Evolutionary conservation across 2,113 vertebrate genomes (phyloP), one percentile per base, ranked within the genome.

Genomic region (Falco punctatus): DNA sequence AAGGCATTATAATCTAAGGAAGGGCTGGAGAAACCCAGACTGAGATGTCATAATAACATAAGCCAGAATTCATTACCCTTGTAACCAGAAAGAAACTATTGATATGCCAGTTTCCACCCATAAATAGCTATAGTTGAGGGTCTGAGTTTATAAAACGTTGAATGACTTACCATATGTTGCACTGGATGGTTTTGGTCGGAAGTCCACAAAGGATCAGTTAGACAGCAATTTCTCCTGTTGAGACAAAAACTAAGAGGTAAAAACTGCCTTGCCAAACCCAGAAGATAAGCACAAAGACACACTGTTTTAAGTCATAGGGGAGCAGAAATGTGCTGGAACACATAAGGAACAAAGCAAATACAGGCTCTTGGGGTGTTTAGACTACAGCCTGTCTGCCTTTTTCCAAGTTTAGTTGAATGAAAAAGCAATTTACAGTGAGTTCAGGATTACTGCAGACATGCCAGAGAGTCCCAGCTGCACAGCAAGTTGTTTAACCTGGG

Each of bases 231-330:
- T 82, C 94, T 97, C 92, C 92, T 97, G 96, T 94, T 95, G 89
- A 96, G 91, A 89, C 89, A 95, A 90, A 97, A 97, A 89, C 67
- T n/a, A 90, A 91, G 95, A 94, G 91, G 94, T 97, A 95, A 86
- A 90, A 92, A 54, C 33, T 69, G 87, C 66, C 33, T 94, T 95
- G 94, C 96, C 96, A 95, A 97, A 70, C 74, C 70, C 86, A 73
- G 78, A 91, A 97, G 96, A 96, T 97, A 97, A 97, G 96, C 95
- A 97, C 95, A 97, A 96, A 97, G 97, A 94, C 86, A 77, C 74
- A 94, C 80, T 96, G 95, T 97, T 95, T 97, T 58, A 90, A 96
- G 77, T 92, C 91, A 66, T 46, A 77, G 55, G 87, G 86, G 87
- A 92, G 87, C 57, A 66, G 84, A 81, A 13, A 13, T 69, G 83